Percentiles rank a stretch among this genome's conserved stretches.
These are phyloP conservation scores for Bradypodion pumilum DNA, from an alignment of 2,797 vertebrate species.

Conservation along the genomic window DNA sequence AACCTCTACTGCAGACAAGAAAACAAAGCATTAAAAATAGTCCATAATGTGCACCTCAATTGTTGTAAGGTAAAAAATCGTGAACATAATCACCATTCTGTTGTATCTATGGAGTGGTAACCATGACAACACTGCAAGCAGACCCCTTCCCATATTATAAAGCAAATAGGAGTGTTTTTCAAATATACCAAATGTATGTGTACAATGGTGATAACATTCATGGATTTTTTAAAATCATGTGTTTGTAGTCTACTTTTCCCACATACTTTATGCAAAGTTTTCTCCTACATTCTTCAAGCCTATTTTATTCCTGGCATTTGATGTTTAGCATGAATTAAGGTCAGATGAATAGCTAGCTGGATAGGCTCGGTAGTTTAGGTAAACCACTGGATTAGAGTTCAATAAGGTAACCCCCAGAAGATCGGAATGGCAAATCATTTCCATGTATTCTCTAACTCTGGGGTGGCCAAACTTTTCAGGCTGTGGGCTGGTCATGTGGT, in stretches of 20 bases:
- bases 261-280: conserved; percentile 48
- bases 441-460: too few relatives aligned
- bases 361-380: too few relatives aligned
- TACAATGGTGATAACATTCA: conserved; percentile 25
- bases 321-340: conserved; percentile 57
- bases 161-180: conserved; percentile 55
- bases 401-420: too few relatives aligned
- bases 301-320: conserved; percentile 47
- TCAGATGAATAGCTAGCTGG: background rate
- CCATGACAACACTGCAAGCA: conserved; percentile 37
- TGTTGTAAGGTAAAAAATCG: conserved; percentile 34
- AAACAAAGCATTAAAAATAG: conserved; percentile 39
- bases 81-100: conserved; percentile 3
- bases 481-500: too few relatives aligned
- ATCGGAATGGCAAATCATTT: too few relatives aligned
- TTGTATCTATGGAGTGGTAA: conserved; percentile 41
- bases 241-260: conserved; percentile 42
- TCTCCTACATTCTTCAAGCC: conserved; percentile 44
- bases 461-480: too few relatives aligned
- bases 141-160: conserved; percentile 48
- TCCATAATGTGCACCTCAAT: background rate
- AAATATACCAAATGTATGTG: conserved; percentile 38
- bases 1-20: conserved; percentile 6
- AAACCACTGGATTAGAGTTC: too few relatives aligned
- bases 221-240: conserved; percentile 43